Base-by-base conservation (phyloP, 2,113 vertebrate species). In the Oreochromis aureus region DNA sequence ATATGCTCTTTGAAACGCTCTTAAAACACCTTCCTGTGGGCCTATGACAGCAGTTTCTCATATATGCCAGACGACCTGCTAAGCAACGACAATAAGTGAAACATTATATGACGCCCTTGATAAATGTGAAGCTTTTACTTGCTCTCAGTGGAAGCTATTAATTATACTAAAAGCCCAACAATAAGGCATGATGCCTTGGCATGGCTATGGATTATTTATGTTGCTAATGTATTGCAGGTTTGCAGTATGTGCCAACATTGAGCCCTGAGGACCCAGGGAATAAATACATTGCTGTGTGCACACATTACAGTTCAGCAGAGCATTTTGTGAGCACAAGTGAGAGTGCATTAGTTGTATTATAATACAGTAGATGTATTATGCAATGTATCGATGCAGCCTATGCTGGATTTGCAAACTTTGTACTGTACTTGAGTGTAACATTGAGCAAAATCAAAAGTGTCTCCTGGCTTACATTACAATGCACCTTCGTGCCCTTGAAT, bases 1-100 rank as follows among this genome's bases (percentile, higher is more conserved):
- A 93, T 93, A 82, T 87, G 93, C 83, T 94, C 82, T 66, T 86
- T 94, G 86, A 88, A 86, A 80, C 84, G 54, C 81, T 87, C 83
- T 84, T 89, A 92, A 93, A 96, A 94, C 89, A n/a, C 92, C 83
- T 94, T 93, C 83, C 93, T 87, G 85, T 82, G 90, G 81, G 81
- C 82, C 86, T 41, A 66, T 82, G 76, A 73, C 86, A 84, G 82
- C 89, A 84, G 63, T 76, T 90, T 82, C 55, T 88, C 90, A 79
- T 48, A 66, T 4, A 48, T 78, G 92, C 89, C 91, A 92, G 86
- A 61, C 19, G n/a, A 89, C 90, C 84, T 85, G 88, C 86, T 89
- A 83, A 89, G 80, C 87, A 91, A 89, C 69, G 81, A 63, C 73
- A 51, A 19, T 39, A 82, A 88, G 83, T 53, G 81, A 90, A 87